These are phyloP conservation scores for Pseudorasbora parva DNA, from an alignment of 2,113 vertebrate species.

Conservation along the genomic window DNA sequence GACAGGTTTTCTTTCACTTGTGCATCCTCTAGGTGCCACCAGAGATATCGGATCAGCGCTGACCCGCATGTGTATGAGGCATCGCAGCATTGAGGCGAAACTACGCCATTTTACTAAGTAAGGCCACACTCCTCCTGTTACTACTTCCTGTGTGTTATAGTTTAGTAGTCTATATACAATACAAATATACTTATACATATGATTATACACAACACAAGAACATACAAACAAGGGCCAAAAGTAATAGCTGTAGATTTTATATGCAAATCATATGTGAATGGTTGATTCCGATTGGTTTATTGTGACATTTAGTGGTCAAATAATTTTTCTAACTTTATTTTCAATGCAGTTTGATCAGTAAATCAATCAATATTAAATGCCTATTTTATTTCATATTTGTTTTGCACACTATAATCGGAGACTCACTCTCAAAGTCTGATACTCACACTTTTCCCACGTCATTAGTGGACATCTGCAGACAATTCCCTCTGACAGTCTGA, in stretches of 20 bases:
- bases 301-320: background rate
- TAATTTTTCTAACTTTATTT: background rate
- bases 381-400: background rate
- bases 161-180: background rate
- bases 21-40: constrained; percentile 84
- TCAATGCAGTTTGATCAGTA: background rate
- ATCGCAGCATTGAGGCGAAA: constrained; percentile 98
- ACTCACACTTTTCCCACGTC: constrained; percentile 16
- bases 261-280: background rate
- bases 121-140: constrained; percentile 56
- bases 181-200: background rate
- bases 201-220: background rate
- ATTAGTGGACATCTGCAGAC: constrained; percentile 49
- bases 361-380: background rate
- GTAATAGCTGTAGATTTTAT: background rate
- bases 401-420: background rate
- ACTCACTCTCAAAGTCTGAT: background rate
- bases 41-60: constrained; percentile 94
- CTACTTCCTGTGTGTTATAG: background rate
- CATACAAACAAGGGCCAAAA: background rate
- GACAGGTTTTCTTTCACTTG: background rate
- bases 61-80: constrained; percentile 98
- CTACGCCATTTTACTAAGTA: constrained; percentile 98
- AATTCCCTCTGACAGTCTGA: constrained; percentile 19
- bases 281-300: background rate